Percentiles rank a stretch among this genome's conserved stretches.
phyloP scores from a whole-genome alignment of 2,797 vertebrate species.

The Diglossa cyanea region DNA sequence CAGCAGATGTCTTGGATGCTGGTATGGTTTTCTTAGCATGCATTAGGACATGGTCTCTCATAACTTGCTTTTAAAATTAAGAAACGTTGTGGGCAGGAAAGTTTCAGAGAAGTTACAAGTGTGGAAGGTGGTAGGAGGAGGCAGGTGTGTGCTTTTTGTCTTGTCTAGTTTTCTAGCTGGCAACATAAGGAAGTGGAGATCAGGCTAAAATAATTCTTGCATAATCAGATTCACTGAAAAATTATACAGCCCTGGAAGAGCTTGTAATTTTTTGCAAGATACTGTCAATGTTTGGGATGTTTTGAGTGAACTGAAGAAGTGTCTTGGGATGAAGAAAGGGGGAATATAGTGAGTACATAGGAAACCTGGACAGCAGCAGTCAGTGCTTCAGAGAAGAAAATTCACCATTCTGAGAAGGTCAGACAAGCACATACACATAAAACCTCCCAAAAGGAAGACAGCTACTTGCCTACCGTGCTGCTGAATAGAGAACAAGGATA shows the following conservation, averaged over 20 bases:
- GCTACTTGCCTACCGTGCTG: fast-evolving
- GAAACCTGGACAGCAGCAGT: neutral
- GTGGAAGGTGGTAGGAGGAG: conserved; percentile 16
- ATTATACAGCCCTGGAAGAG: neutral
- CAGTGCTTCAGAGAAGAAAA: neutral
- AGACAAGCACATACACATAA: neutral
- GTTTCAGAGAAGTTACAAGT: neutral
- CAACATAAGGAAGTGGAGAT: neutral
- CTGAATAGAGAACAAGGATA: neutral
- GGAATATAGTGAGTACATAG: fast-evolving
- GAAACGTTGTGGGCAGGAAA: neutral
- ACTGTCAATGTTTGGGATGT: neutral
- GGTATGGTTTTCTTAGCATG: neutral
- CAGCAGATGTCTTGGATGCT: conserved; percentile 6
- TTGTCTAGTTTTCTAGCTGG: neutral
- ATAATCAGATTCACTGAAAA: neutral
- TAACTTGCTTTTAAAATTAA: neutral
- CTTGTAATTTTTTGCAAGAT: neutral
- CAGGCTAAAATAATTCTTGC: neutral
- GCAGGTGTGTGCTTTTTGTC: conserved; percentile 3
- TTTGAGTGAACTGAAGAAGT: neutral
- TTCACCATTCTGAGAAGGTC: neutral
- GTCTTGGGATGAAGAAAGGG: neutral
- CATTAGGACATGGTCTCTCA: neutral
- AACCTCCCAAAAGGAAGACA: neutral